A percentile compares a stretch with the other conserved stretches of the same genome.
phyloP scores from a whole-genome alignment of 2,888 invertebrate genomes.

The Sympetrum striolatum region DNA sequence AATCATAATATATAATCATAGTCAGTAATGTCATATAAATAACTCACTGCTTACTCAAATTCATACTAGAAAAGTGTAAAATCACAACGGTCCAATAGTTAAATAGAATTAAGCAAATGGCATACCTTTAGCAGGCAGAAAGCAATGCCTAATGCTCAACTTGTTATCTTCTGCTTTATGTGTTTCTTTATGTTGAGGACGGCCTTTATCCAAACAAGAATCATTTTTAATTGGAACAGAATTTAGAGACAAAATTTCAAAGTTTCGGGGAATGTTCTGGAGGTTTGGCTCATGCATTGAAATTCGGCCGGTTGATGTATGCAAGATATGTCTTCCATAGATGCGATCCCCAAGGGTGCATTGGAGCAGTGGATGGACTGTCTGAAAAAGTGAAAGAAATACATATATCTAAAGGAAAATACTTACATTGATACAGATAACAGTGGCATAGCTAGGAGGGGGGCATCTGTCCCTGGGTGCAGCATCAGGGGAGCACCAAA shows the following conservation, averaged over 20 bases:
- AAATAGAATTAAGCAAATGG: not conserved
- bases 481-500: no score
- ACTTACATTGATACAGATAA: slow-evolving; percentile 46
- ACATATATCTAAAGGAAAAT: not conserved
- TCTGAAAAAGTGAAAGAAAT: slow-evolving; percentile 51
- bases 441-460: slow-evolving; percentile 46
- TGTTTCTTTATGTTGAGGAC: not conserved
- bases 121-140: slow-evolving; percentile 63
- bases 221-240: not conserved
- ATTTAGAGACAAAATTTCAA: slow-evolving; percentile 64
- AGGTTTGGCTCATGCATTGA: slow-evolving; percentile 93
- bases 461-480: no score
- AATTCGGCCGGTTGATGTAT: slow-evolving; percentile 81
- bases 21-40: no score
- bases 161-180: slow-evolving; percentile 52
- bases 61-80: no score
- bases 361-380: slow-evolving; percentile 56
- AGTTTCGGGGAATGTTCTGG: slow-evolving; percentile 89
- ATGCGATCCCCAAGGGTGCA: slow-evolving; percentile 62
- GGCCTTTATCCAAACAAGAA: no score
- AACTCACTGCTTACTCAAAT: no score
- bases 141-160: slow-evolving; percentile 65
- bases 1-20: no score
- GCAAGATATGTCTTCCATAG: slow-evolving; percentile 71
- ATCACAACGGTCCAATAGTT: no score